Conservation (phyloP, 2,888 invertebrate species). For the Trachelus stipa region DNA sequence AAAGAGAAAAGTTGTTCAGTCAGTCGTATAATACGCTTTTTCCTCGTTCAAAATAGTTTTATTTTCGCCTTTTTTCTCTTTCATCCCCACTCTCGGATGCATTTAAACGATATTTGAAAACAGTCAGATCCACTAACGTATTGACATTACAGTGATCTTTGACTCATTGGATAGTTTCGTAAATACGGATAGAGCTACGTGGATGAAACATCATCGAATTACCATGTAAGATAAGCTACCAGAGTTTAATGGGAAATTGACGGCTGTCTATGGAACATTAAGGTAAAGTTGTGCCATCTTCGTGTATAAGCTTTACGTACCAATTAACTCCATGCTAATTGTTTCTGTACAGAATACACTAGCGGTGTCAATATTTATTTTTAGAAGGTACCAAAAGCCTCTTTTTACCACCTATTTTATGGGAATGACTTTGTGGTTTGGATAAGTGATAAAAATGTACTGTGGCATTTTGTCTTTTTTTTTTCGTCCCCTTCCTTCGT, state of each 20-base stretch:
- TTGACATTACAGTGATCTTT: neutral
- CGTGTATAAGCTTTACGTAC: neutral
- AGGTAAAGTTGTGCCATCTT: neutral
- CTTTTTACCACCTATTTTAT: neutral
- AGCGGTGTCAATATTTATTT: neutral
- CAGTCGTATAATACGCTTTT: constrained; percentile 19
- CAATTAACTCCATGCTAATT: neutral
- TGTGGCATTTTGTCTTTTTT: neutral
- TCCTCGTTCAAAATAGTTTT: constrained; percentile 6
- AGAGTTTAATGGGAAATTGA: neutral
- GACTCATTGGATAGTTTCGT: neutral
- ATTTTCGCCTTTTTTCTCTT: neutral
- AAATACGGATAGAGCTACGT: neutral
- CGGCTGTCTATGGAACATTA: neutral
- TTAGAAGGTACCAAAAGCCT: neutral
- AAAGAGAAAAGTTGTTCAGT: constrained; percentile 4
- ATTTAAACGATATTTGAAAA: neutral
- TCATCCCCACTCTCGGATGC: neutral
- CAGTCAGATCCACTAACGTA: neutral
- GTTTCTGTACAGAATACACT: neutral
- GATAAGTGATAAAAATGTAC: neutral
- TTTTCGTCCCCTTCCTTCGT: neutral
- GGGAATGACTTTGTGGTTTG: neutral
- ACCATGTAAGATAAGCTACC: neutral
- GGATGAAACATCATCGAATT: neutral